A percentile compares a stretch with the other conserved stretches of the same genome.
Conservation (phyloP, 92 coral and sea anemone genomes). For the Zoanthus sansibaricus region DNA sequence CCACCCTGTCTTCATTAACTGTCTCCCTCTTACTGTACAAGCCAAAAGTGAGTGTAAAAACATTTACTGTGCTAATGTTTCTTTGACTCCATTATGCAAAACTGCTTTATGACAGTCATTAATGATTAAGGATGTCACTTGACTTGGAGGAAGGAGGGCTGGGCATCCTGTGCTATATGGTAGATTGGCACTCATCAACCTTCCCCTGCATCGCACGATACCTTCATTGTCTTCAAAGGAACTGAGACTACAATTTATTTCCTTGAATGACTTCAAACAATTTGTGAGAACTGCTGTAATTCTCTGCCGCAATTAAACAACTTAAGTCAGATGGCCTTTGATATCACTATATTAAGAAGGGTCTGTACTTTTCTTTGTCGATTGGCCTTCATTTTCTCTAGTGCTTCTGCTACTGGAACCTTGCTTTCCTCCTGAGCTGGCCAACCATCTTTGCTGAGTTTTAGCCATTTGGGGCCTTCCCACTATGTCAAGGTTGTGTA, state of each 20-base stretch:
- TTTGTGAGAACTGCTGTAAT: constrained; percentile 40
- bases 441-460: constrained; percentile 36
- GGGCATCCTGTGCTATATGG: constrained; percentile 41
- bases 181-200: constrained; percentile 58
- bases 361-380: constrained; percentile 10
- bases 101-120: constrained; percentile 38
- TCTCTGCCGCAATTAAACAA: constrained; percentile 8
- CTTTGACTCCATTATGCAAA: constrained; percentile 39
- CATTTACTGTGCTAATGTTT: constrained; percentile 41
- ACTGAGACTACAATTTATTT: constrained; percentile 18
- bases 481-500: constrained; percentile 51
- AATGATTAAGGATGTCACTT: constrained; percentile 42
- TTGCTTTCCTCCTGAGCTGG: constrained; percentile 26
- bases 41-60: constrained; percentile 31
- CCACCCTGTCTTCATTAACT: constrained; percentile 34
- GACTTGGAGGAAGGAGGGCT: constrained; percentile 37
- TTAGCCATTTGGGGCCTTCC: constrained; percentile 50
- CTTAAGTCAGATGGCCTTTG: background rate
- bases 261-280: constrained; percentile 39
- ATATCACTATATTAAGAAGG: background rate
- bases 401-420: constrained; percentile 3
- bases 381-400: background rate
- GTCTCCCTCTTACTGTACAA: constrained; percentile 55
- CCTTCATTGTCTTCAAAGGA: constrained; percentile 52
- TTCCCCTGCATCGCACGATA: constrained; percentile 53